Evolutionary conservation across 1,140 invertebrate genomes (phyloP).

Genomic region (Atta cephalotes): DNA sequence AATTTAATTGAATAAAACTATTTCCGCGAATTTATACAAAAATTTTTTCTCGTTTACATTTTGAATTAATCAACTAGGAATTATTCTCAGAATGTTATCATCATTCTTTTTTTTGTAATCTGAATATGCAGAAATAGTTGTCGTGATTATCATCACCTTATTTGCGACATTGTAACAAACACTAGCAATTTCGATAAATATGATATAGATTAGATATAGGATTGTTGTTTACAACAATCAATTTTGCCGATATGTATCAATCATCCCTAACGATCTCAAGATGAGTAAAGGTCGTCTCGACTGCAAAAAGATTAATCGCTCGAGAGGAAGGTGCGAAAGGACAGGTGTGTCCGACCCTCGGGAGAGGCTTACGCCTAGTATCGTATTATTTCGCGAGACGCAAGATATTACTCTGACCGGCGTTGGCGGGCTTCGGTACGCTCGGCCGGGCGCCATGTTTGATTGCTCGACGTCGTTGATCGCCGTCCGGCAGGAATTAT

Average conservation of each 20-base stretch:
- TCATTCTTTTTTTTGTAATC: background rate
- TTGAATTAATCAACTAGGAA: background rate
- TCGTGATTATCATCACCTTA: background rate
- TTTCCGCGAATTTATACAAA: conserved; percentile 8
- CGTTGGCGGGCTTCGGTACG: conserved; percentile 81
- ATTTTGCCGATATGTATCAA: conserved; percentile 56
- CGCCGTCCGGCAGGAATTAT: conserved; percentile 83
- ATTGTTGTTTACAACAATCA: conserved; percentile 35
- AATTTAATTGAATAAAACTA: conserved; percentile 20
- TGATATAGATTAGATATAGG: conserved; percentile 3
- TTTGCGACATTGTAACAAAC: background rate
- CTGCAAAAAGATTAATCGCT: conserved; percentile 60
- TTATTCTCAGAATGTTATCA: background rate
- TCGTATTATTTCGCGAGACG: conserved; percentile 77
- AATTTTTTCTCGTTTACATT: conserved; percentile 1
- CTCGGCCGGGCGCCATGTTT: conserved; percentile 83
- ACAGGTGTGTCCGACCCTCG: conserved; percentile 58
- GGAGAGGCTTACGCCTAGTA: conserved; percentile 21
- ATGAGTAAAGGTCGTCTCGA: conserved; percentile 30
- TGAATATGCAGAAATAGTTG: background rate
- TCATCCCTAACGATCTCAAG: conserved; percentile 58
- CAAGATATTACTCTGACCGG: conserved; percentile 73
- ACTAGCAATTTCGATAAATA: background rate
- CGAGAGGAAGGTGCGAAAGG: conserved; percentile 44
- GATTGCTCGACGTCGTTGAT: conserved; percentile 84